Evolutionary conservation across 2,113 vertebrate genomes (phyloP).

Genomic region (Ceratotherium simum): DNA sequence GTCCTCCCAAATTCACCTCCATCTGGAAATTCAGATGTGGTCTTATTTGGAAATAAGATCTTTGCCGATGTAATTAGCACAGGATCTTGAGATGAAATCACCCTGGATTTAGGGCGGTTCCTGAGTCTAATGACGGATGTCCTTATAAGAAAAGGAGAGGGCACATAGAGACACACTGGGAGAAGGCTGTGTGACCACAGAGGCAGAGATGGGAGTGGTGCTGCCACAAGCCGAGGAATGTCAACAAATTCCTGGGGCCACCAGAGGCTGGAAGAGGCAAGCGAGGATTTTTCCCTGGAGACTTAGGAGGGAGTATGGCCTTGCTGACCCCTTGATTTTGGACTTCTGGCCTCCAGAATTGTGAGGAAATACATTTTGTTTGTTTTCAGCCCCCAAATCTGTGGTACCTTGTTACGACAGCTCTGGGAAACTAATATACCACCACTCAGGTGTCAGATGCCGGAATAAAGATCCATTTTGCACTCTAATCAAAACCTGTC

Average conservation of each 20-base stretch:
- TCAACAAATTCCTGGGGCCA: too few species aligned
- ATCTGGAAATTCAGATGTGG: not conserved
- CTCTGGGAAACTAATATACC: not conserved
- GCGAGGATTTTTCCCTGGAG: not conserved
- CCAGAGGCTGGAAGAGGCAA: not conserved
- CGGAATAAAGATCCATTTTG: not conserved
- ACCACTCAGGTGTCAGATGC: not conserved
- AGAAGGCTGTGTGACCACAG: not conserved
- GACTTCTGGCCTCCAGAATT: not conserved
- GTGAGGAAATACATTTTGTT: not conserved
- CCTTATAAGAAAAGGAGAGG: not conserved
- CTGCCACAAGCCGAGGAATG: not conserved
- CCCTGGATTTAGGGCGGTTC: not conserved
- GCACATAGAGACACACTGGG: not conserved
- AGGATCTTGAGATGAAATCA: not conserved
- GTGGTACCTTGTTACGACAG: not conserved
- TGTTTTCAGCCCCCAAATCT: not conserved
- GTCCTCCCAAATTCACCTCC: not conserved
- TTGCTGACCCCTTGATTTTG: not conserved
- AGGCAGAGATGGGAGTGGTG: not conserved
- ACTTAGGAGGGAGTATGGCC: not conserved
- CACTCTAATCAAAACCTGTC: not conserved
- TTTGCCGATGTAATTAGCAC: not conserved
- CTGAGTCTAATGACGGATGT: rapidly evolving
- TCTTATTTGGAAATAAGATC: not conserved